Evolutionary conservation across 2,888 invertebrate species (phyloP).

Genomic region (Euspilapteryx auroguttella): DNA sequence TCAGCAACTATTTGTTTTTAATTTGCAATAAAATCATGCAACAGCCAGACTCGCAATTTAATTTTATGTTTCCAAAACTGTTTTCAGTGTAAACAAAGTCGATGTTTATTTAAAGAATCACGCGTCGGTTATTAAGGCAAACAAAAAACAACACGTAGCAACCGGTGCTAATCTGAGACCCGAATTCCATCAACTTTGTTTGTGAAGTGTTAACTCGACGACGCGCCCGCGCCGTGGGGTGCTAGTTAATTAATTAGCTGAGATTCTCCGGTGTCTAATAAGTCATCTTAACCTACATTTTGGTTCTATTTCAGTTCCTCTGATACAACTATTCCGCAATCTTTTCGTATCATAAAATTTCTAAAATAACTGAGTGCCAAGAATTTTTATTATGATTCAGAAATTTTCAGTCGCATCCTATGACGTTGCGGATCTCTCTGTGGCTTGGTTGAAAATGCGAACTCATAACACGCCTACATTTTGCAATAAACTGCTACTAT

Average conservation of each 20-base stretch:
- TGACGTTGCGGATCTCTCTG: neutral
- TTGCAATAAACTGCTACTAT: no score
- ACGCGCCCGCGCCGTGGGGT: conserved; percentile 11
- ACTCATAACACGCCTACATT: no score
- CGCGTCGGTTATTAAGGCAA: conserved; percentile 16
- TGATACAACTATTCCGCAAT: conserved; percentile 4
- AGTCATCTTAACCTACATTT: conserved; percentile 14
- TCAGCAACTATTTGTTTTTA: conserved; percentile 22
- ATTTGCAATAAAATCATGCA: conserved; percentile 46
- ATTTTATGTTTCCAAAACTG: conserved; percentile 33
- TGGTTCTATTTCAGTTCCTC: conserved; percentile 17
- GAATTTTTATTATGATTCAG: neutral
- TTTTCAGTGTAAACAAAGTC: conserved; percentile 37
- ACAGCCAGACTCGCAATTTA: conserved; percentile 32
- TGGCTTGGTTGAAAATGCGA: no score
- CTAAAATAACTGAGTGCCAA: neutral
- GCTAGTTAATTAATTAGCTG: conserved; percentile 15
- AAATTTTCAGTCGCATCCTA: no score
- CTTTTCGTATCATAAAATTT: neutral
- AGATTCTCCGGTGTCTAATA: neutral
- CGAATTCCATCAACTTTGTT: neutral
- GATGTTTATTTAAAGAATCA: conserved; percentile 49
- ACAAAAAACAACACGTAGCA: conserved; percentile 13
- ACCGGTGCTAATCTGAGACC: no score
- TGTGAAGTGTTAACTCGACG: neutral